Conservation (phyloP, 2,888 invertebrate genomes). For the Idaea dimidiata region DNA sequence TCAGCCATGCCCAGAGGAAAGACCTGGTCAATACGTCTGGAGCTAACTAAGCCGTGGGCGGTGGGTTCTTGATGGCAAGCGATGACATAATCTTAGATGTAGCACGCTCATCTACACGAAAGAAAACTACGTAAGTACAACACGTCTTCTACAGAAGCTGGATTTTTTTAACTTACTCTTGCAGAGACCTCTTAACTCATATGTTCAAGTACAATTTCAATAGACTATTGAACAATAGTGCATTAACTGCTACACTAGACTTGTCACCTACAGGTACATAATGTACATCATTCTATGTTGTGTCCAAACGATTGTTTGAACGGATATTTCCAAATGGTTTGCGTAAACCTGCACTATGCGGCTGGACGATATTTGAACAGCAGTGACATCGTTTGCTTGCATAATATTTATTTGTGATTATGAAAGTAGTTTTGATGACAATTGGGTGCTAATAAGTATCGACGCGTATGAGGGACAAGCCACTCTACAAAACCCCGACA, state of each 20-base stretch:
- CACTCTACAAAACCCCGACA: too few relatives aligned
- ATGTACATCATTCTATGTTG: neutral
- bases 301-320: slow-evolving; percentile 5
- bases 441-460: neutral
- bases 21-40: too few relatives aligned
- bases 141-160: too few relatives aligned
- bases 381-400: slow-evolving; percentile 16
- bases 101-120: too few relatives aligned
- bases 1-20: too few relatives aligned
- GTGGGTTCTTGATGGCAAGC: too few relatives aligned
- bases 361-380: slow-evolving; percentile 13
- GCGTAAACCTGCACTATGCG: neutral
- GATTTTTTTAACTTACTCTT: too few relatives aligned
- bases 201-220: neutral
- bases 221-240: neutral
- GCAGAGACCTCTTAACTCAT: neutral
- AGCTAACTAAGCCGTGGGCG: too few relatives aligned
- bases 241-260: neutral
- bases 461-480: too few relatives aligned
- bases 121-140: too few relatives aligned
- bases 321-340: slow-evolving; percentile 10
- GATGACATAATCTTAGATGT: too few relatives aligned
- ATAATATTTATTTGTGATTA: slow-evolving; percentile 15
- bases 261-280: neutral
- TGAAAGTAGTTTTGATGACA: neutral